phyloP scores from a whole-genome alignment of 92 coral and sea anemone genomes.

The Palythoa grandis region DNA sequence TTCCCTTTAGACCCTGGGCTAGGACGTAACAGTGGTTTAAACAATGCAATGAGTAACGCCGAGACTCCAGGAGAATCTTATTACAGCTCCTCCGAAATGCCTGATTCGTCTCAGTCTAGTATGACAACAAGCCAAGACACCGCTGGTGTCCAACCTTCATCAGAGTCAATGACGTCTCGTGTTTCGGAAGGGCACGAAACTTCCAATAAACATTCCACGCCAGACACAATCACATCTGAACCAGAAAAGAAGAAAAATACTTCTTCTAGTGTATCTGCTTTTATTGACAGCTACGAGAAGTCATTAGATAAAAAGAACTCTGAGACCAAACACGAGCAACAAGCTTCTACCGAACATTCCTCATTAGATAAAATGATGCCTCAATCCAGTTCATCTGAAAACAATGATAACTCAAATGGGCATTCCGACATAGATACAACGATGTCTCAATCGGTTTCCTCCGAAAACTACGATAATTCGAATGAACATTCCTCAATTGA shows the following conservation, averaged over 20 bases:
- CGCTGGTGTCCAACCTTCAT: neutral
- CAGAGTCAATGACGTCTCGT: neutral
- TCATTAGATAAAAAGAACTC: conserved; percentile 22
- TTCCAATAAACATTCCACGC: neutral
- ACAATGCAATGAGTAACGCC: neutral
- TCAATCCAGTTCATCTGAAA: neutral
- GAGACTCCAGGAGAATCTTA: neutral
- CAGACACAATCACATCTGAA: neutral
- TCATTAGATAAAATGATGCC: neutral
- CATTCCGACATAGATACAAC: neutral
- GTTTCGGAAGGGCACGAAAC: neutral
- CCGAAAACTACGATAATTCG: neutral
- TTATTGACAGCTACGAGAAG: conserved; percentile 23
- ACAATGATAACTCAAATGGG: neutral
- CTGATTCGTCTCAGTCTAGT: conserved; percentile 13
- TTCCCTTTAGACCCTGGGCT: neutral
- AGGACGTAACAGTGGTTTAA: neutral
- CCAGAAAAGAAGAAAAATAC: neutral
- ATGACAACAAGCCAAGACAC: neutral
- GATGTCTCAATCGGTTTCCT: neutral
- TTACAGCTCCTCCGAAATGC: conserved; percentile 2
- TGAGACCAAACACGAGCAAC: neutral
- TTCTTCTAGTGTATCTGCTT: conserved; percentile 20
- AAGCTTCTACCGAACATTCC: neutral
- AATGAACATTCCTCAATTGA: neutral